Conservation (phyloP, 2,888 invertebrate genomes). For the Falcaria lacertinaria region DNA sequence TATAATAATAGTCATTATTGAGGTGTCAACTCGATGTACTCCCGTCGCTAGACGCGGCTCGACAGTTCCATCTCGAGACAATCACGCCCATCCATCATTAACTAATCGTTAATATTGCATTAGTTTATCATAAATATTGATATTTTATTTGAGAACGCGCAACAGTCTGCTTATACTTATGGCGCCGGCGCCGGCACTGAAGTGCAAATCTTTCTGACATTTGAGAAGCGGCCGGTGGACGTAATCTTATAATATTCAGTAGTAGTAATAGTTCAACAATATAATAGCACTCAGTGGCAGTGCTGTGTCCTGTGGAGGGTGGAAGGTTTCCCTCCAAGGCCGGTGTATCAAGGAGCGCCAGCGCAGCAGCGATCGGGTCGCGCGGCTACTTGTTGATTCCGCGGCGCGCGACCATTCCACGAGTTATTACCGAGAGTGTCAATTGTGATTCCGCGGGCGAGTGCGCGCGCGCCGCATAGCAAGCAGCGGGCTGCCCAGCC, state of each 20-base stretch:
- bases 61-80: neutral
- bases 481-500: constrained; percentile 26
- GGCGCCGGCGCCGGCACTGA: too few species aligned
- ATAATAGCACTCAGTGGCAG: too few species aligned
- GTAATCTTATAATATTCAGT: too few species aligned
- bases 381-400: constrained; percentile 44
- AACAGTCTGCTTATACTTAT: too few species aligned
- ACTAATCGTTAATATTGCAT: neutral
- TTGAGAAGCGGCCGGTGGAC: too few species aligned
- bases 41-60: neutral
- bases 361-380: constrained; percentile 7
- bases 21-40: neutral
- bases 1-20: constrained; percentile 30
- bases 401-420: constrained; percentile 28
- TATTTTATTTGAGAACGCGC: neutral
- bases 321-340: constrained; percentile 3
- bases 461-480: constrained; percentile 33
- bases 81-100: too few species aligned
- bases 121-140: neutral
- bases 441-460: constrained; percentile 50
- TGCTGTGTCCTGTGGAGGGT: too few species aligned
- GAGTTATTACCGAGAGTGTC: constrained; percentile 53
- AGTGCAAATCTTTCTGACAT: too few species aligned
- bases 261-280: too few species aligned
- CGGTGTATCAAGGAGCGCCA: neutral